Evolutionary conservation across 2,113 vertebrate species (phyloP).

Genomic region (Peromyscus maniculatus): DNA sequence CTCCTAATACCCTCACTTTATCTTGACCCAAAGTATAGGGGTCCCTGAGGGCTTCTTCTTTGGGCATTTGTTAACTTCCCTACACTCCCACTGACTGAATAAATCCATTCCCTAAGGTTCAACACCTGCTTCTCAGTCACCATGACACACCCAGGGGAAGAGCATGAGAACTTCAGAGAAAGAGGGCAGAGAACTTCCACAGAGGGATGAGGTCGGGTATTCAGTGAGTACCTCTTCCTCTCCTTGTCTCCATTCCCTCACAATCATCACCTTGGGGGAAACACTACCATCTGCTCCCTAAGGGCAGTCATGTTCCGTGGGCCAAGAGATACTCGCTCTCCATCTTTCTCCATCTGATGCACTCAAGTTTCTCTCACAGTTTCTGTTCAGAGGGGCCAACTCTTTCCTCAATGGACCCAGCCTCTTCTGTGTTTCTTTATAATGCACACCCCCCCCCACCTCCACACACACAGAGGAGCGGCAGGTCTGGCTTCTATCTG

Average conservation of each 20-base stretch:
- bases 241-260: background rate
- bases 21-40: background rate
- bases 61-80: background rate
- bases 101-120: background rate
- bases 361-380: constrained; percentile 16
- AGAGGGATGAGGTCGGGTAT: background rate
- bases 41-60: background rate
- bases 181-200: background rate
- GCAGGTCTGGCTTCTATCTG: background rate
- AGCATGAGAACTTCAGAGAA: background rate
- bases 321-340: constrained; percentile 2
- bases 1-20: background rate
- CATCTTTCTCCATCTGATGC: constrained; percentile 5
- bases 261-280: constrained; percentile 39
- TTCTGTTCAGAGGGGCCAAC: background rate
- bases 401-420: constrained; percentile 12
- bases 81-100: background rate
- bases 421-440: constrained; percentile 30
- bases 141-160: background rate
- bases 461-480: too few relatives aligned
- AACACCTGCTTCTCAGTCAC: background rate
- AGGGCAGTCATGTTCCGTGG: background rate
- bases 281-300: background rate
- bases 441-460: too few relatives aligned
- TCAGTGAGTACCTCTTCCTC: background rate